Percentiles rank a stretch among this genome's conserved stretches.
phyloP scores from a whole-genome alignment of 2,113 vertebrate genomes.

The Osmerus mordax region DNA sequence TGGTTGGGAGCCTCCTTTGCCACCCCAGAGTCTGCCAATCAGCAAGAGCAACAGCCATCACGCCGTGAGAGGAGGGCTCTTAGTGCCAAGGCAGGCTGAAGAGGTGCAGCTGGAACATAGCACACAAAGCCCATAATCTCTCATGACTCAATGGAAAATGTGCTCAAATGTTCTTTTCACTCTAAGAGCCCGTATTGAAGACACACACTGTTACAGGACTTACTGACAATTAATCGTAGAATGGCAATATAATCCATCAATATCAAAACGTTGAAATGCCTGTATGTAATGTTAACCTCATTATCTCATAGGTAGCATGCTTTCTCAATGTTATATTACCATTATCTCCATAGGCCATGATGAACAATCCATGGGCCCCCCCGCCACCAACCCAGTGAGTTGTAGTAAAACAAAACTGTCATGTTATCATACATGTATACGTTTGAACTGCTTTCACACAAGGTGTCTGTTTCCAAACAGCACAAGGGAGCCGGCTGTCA shows the following conservation, averaged over 20 bases:
- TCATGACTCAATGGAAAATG: no score
- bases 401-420: not conserved
- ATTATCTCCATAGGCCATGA: slow-evolving; percentile 22
- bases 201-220: no score
- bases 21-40: not conserved
- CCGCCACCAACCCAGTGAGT: slow-evolving; percentile 41
- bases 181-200: no score
- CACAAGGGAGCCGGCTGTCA: slow-evolving; percentile 18
- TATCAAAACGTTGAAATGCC: not conserved
- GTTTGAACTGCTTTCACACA: not conserved
- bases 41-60: slow-evolving; percentile 58
- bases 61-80: not conserved
- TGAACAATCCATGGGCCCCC: slow-evolving; percentile 22
- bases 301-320: not conserved
- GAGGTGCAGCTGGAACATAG: slow-evolving; percentile 32
- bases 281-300: not conserved
- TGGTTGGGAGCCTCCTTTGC: slow-evolving; percentile 71
- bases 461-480: not conserved
- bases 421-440: not conserved
- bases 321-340: not conserved
- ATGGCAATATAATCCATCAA: no score
- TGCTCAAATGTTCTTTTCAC: no score
- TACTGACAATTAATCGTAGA: no score
- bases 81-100: slow-evolving; percentile 5
- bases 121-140: not conserved